Evolutionary conservation across 1,140 invertebrate species (phyloP).

Genomic region (Drosophila insularis): DNA sequence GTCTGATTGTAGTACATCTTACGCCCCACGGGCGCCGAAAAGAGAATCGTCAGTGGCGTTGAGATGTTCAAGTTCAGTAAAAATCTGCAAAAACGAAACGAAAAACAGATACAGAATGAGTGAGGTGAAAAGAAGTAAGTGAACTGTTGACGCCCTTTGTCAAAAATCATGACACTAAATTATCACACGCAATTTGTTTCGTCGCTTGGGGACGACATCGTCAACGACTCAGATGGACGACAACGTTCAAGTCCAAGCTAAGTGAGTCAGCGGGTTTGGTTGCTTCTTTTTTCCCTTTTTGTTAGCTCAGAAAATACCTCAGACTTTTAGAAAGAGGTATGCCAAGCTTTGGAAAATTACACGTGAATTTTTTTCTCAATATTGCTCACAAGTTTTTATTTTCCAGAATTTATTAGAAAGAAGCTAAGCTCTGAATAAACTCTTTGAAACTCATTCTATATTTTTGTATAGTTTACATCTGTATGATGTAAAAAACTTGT

Average conservation of each 20-base stretch:
- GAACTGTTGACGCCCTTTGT: slow-evolving; percentile 72
- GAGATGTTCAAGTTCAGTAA: slow-evolving; percentile 72
- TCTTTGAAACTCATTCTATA: too few species aligned
- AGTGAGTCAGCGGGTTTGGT: slow-evolving; percentile 63
- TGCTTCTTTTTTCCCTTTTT: too few species aligned
- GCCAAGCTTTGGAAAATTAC: background rate
- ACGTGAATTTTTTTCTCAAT: too few species aligned
- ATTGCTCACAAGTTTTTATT: too few species aligned
- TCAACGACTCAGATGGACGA: slow-evolving; percentile 5
- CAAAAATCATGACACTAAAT: slow-evolving; percentile 79
- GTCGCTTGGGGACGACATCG: slow-evolving; percentile 20
- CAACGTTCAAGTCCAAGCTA: slow-evolving; percentile 7
- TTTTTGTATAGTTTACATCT: too few species aligned
- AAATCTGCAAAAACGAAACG: slow-evolving; percentile 65
- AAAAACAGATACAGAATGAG: slow-evolving; percentile 25
- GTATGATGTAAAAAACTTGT: too few species aligned
- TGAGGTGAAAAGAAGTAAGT: slow-evolving; percentile 46
- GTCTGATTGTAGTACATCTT: slow-evolving; percentile 81
- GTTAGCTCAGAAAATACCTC: background rate
- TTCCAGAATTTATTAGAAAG: too few species aligned
- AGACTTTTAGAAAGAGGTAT: too few species aligned
- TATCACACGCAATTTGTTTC: slow-evolving; percentile 72
- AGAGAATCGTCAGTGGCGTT: slow-evolving; percentile 74
- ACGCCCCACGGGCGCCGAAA: slow-evolving; percentile 73
- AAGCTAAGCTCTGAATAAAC: too few species aligned